Conservation (phyloP, 1,140 invertebrate species). For the Marisa cornuarietis region DNA sequence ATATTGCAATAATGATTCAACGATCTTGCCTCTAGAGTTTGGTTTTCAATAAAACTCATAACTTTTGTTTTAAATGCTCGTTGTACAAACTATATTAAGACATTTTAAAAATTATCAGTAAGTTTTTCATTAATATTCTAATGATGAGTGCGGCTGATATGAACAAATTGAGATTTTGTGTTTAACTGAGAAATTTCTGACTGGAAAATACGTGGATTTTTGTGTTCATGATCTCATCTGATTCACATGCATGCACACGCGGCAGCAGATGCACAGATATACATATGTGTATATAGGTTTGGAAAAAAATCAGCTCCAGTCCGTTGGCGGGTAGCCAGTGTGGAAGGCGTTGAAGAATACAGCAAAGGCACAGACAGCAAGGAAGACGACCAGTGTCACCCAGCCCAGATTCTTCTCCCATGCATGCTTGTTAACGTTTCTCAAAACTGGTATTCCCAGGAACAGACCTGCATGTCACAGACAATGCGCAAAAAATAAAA, state of each 20-base stretch:
- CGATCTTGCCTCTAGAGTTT: too few relatives aligned
- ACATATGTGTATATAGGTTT: not conserved
- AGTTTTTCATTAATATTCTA: too few relatives aligned
- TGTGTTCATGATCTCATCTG: too few relatives aligned
- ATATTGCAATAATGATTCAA: too few relatives aligned
- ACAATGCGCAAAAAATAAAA: not conserved
- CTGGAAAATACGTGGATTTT: too few relatives aligned
- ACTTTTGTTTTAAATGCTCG: too few relatives aligned
- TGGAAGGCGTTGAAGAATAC: constrained; percentile 61
- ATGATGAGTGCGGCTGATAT: too few relatives aligned
- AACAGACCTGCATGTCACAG: constrained; percentile 55
- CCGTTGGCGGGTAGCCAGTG: constrained; percentile 51
- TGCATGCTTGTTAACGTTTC: constrained; percentile 59
- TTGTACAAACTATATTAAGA: too few relatives aligned
- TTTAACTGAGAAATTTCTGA: too few relatives aligned
- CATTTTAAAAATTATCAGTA: too few relatives aligned
- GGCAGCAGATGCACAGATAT: not conserved
- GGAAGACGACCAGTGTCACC: constrained; percentile 53
- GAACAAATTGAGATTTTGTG: too few relatives aligned
- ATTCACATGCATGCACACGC: not conserved
- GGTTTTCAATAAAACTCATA: too few relatives aligned
- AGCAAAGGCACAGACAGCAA: constrained; percentile 48
- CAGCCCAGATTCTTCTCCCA: constrained; percentile 63
- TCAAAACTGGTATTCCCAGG: constrained; percentile 59
- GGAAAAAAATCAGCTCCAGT: constrained; percentile 42